Percentiles rank a stretch among this genome's conserved stretches.
Evolutionary conservation across 2,797 vertebrate species (phyloP).

Genomic region (Melanogrammus aeglefinus): DNA sequence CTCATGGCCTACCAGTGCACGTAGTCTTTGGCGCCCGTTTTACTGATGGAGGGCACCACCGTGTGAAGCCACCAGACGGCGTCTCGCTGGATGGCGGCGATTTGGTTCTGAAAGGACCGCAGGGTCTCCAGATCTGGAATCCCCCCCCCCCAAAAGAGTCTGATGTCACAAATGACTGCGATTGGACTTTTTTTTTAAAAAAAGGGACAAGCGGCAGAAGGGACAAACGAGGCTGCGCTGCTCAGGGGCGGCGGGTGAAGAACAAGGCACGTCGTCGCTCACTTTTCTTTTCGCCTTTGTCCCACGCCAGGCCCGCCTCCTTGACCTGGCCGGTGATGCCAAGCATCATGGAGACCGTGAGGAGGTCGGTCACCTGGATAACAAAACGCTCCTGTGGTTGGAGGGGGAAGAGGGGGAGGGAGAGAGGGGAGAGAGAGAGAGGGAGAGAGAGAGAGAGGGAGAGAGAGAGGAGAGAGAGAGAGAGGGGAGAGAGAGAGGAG

Average conservation of each 20-base stretch:
- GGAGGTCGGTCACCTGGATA: constrained; percentile 92
- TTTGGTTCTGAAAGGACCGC: constrained; percentile 95
- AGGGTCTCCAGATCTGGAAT: constrained; percentile 88
- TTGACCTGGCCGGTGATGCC: constrained; percentile 98
- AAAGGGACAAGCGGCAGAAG: no score
- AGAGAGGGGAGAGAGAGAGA: background rate
- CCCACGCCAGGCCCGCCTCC: constrained; percentile 95
- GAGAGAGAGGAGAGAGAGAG: background rate
- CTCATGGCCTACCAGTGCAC: constrained; percentile 85
- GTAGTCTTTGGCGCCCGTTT: constrained; percentile 91
- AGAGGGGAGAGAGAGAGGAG: background rate
- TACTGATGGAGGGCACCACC: constrained; percentile 94
- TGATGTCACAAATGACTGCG: background rate
- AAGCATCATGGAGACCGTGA: constrained; percentile 98
- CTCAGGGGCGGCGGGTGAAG: background rate
- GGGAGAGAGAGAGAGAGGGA: background rate
- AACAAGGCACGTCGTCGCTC: constrained; percentile 44
- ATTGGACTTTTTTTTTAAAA: background rate
- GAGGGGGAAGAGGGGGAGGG: constrained; percentile 18
- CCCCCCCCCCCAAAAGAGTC: background rate
- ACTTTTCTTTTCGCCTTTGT: constrained; percentile 99
- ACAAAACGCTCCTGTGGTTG: constrained; percentile 89
- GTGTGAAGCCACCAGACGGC: constrained; percentile 99
- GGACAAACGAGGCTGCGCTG: background rate
- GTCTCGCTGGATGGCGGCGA: constrained; percentile 93